These are phyloP conservation scores for Schizopygopsis pylzovi DNA, from an alignment of 2,797 vertebrate genomes.

Conservation along the genomic window DNA sequence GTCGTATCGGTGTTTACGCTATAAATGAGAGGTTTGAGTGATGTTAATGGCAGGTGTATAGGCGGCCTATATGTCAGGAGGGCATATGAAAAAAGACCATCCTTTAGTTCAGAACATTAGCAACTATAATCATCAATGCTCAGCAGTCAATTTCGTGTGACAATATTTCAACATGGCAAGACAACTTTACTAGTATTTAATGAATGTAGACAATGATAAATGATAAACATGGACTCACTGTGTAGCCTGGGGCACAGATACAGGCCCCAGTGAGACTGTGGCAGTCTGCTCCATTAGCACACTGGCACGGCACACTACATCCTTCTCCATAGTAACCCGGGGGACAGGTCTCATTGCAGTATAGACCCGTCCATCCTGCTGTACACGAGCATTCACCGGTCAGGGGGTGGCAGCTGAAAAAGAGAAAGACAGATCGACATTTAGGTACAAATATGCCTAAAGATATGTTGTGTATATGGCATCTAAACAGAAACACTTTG, in stretches of 20 bases:
- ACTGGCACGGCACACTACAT: constrained; percentile 87
- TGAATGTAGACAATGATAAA: constrained; percentile 32
- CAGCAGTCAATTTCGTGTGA: constrained; percentile 19
- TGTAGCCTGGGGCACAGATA: constrained; percentile 91
- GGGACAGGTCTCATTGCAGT: constrained; percentile 95
- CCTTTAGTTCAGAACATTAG: constrained; percentile 26
- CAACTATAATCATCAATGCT: constrained; percentile 25
- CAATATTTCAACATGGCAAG: constrained; percentile 25
- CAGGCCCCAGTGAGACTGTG: constrained; percentile 89
- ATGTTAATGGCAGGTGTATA: not conserved
- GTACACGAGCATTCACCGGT: constrained; percentile 94
- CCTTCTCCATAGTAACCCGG: constrained; percentile 87
- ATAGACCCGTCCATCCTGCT: constrained; percentile 91
- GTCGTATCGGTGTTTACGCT: not conserved
- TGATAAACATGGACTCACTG: constrained; percentile 76
- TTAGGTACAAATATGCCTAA: constrained; percentile 11
- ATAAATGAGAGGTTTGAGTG: not conserved
- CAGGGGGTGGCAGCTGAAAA: constrained; percentile 92
- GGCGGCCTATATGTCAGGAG: not conserved
- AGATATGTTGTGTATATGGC: not conserved
- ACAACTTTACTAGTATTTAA: constrained; percentile 13
- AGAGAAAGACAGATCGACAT: constrained; percentile 54
- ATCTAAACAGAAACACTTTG: constrained; percentile 47
- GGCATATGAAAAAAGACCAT: constrained; percentile 3
- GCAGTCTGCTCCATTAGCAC: constrained; percentile 93